phyloP scores from a whole-genome alignment of 2,113 vertebrate species.

The Dipodomys merriami region DNA sequence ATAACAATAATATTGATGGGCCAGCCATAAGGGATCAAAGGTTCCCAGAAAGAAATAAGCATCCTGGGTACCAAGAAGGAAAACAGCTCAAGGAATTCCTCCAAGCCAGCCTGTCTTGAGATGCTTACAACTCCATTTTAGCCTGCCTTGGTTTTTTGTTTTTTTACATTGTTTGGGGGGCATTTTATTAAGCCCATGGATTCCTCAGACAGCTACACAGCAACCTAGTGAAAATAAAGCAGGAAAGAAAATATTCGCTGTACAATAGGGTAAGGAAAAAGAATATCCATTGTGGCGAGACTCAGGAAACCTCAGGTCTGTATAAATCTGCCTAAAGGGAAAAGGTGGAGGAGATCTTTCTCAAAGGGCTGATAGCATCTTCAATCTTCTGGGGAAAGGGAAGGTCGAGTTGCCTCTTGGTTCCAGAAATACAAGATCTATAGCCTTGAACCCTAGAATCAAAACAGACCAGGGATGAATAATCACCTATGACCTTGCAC shows the following conservation, averaged over 20 bases:
- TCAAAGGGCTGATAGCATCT: not conserved
- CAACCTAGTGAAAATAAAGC: slow-evolving; percentile 22
- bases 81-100: not conserved
- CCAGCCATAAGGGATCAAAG: not conserved
- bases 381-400: not conserved
- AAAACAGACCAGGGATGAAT: not conserved
- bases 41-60: not conserved
- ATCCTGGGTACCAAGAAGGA: not conserved
- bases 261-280: slow-evolving; percentile 10
- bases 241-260: slow-evolving; percentile 49
- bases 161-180: slow-evolving; percentile 48
- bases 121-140: slow-evolving; percentile 60
- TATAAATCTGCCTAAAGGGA: not conserved
- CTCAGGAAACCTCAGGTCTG: not conserved
- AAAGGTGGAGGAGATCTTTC: not conserved
- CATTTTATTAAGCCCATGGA: slow-evolving; percentile 67
- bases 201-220: slow-evolving; percentile 59
- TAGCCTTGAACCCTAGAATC: not conserved
- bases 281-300: not conserved
- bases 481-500: not conserved
- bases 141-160: not conserved
- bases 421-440: not conserved
- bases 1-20: no score
- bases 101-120: not conserved
- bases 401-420: not conserved